A percentile compares a stretch with the other conserved stretches of the same genome.
These are phyloP conservation scores for Phrynocephalus vlangalii DNA, from an alignment of 2,797 vertebrate species.

Conservation along the genomic window DNA sequence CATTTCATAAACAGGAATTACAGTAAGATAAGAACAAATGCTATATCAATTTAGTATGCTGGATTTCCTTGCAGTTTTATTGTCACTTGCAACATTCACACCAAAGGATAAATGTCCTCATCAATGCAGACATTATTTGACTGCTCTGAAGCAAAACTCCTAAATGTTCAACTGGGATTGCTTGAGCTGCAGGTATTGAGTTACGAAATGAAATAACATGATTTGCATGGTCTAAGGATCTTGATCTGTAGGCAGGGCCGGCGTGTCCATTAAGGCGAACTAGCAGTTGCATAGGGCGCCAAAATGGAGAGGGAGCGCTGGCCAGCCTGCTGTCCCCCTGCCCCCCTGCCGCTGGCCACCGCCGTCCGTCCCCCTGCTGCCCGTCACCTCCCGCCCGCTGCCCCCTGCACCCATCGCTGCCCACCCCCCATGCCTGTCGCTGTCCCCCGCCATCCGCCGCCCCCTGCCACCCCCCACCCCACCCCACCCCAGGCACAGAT, in stretches of 20 bases:
- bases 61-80: neutral
- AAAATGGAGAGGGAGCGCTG: no score
- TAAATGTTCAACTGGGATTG: neutral
- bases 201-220: conserved; percentile 6
- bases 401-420: no score
- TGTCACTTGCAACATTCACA: conserved; percentile 7
- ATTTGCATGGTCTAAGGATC: neutral
- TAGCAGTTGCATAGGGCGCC: no score
- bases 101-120: neutral
- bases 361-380: no score
- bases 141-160: neutral
- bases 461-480: no score
- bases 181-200: conserved; percentile 7
- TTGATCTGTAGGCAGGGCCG: neutral
- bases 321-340: no score
- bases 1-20: conserved; percentile 28
- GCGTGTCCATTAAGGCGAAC: no score
- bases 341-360: no score
- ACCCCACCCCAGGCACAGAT: neutral
- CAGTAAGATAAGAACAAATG: conserved; percentile 8
- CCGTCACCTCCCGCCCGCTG: no score
- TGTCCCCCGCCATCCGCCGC: no score
- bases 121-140: neutral
- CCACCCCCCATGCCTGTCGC: no score
- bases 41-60: conserved; percentile 3